Conservation (phyloP, 2,888 invertebrate genomes). For the Drosophila merina region DNA sequence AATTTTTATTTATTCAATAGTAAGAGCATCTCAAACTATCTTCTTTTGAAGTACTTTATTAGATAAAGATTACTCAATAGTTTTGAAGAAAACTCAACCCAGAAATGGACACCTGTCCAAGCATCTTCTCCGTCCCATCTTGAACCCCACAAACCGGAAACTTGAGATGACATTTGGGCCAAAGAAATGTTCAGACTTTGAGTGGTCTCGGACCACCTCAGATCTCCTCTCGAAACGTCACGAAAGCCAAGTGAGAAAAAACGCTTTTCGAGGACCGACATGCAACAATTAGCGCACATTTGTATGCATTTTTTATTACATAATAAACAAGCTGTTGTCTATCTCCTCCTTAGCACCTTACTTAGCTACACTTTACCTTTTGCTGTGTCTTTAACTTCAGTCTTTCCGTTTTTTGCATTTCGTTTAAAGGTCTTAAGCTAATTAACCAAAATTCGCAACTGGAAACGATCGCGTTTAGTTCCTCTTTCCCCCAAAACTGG, state of each 20-base stretch:
- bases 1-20: background rate
- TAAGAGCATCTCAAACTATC: too few relatives aligned
- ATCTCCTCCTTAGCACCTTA: background rate
- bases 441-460: conserved; percentile 45
- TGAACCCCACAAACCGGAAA: conserved; percentile 25
- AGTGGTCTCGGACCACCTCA: conserved; percentile 38
- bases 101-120: background rate
- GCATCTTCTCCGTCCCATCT: conserved; percentile 5
- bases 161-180: conserved; percentile 35
- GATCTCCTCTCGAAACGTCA: conserved; percentile 30
- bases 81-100: background rate
- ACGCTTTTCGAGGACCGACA: conserved; percentile 36
- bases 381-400: background rate
- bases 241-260: conserved; percentile 32
- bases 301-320: conserved; percentile 58
- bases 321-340: conserved; percentile 46
- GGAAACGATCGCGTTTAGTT: conserved; percentile 15
- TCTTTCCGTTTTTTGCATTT: background rate
- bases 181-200: conserved; percentile 19
- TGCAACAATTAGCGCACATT: conserved; percentile 55
- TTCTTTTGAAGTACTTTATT: background rate
- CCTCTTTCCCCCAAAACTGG: conserved; percentile 25
- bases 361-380: conserved; percentile 1
- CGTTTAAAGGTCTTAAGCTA: conserved; percentile 28
- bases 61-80: background rate